Conservation (phyloP, 2,888 invertebrate species). For the Ditula angustiorana region DNA sequence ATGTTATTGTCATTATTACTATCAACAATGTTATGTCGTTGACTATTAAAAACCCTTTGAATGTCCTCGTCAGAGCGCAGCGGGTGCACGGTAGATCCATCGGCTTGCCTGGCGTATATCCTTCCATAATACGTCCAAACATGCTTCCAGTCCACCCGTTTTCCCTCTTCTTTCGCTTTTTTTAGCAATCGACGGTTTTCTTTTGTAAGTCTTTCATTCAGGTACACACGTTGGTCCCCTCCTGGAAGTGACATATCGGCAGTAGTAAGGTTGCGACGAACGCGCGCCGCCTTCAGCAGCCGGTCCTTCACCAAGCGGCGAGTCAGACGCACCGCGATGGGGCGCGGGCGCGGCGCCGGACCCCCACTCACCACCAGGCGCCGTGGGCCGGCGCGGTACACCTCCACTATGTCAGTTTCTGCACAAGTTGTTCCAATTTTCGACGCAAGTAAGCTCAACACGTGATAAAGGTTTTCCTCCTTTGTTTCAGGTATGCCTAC, state of each 20-base stretch:
- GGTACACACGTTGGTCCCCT: neutral
- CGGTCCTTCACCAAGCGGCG: conserved; percentile 8
- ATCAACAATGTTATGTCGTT: too few species aligned
- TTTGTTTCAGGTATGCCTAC: neutral
- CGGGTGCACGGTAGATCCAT: neutral
- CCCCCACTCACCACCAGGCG: conserved; percentile 1
- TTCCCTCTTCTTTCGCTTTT: neutral
- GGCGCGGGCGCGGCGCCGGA: neutral
- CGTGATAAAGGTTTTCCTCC: neutral
- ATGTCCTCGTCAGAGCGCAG: neutral
- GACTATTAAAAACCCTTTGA: too few species aligned
- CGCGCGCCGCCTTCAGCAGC: conserved; percentile 22
- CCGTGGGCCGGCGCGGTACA: conserved; percentile 13
- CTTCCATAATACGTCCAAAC: conserved; percentile 3
- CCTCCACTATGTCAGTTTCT: conserved; percentile 2
- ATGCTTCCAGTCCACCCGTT: neutral
- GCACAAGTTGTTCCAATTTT: neutral
- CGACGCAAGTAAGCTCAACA: neutral
- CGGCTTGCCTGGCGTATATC: neutral
- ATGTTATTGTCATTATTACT: too few species aligned
- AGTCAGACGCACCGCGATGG: conserved; percentile 13
- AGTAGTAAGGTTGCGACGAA: conserved; percentile 12
- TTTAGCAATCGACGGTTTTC: conserved; percentile 14
- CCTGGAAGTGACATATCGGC: neutral
- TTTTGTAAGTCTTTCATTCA: conserved; percentile 28